phyloP scores from a whole-genome alignment of 2,888 invertebrate species.

The Clitarchus hookeri region DNA sequence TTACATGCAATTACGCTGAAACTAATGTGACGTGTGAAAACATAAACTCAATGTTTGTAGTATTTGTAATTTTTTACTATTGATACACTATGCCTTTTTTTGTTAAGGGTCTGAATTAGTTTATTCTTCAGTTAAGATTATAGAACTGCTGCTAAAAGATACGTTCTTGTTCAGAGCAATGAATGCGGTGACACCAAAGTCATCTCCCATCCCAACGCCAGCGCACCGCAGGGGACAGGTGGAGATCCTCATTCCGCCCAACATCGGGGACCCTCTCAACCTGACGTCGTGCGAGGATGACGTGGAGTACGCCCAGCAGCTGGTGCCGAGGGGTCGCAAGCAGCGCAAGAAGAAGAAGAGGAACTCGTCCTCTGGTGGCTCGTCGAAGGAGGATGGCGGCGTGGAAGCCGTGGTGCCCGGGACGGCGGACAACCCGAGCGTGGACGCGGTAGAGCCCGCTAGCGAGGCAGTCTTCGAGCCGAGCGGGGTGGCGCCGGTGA shows the following conservation, averaged over 20 bases:
- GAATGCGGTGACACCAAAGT: constrained; percentile 90
- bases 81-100: too few relatives aligned
- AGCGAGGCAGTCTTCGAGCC: constrained; percentile 46
- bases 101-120: constrained; percentile 15
- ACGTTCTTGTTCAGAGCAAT: constrained; percentile 62
- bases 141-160: not conserved
- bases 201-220: constrained; percentile 88
- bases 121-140: not conserved
- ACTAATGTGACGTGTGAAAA: too few relatives aligned
- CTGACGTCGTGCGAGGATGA: constrained; percentile 71
- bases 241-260: constrained; percentile 90
- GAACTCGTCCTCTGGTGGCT: constrained; percentile 53
- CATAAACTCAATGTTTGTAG: too few relatives aligned
- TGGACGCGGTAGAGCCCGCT: constrained; percentile 49
- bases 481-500: constrained; percentile 51
- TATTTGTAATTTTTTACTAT: too few relatives aligned
- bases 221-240: constrained; percentile 77
- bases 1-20: too few relatives aligned
- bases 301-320: constrained; percentile 79
- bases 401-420: not conserved
- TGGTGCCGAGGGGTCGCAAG: constrained; percentile 68
- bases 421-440: constrained; percentile 12
- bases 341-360: constrained; percentile 71
- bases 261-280: constrained; percentile 90
- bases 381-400: constrained; percentile 52